Conservation (phyloP, 2,797 vertebrate genomes). For the Pelobates cultripes region DNA sequence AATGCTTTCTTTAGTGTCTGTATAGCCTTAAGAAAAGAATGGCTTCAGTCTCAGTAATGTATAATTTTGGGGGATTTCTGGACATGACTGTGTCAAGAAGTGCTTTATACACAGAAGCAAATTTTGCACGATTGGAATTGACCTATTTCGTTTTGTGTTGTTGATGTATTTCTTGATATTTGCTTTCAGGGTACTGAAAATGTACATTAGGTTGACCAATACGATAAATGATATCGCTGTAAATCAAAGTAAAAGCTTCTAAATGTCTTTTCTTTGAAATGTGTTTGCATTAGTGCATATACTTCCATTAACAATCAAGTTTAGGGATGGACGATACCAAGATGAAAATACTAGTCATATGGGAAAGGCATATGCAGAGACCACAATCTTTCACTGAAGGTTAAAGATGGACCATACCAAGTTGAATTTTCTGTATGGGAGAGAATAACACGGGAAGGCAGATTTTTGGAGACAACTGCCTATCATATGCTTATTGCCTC, state of each 20-base stretch:
- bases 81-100: slow-evolving; percentile 84
- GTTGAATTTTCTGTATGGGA: too few species aligned
- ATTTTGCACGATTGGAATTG: slow-evolving; percentile 91
- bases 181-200: slow-evolving; percentile 82
- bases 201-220: slow-evolving; percentile 68
- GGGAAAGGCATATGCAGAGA: too few species aligned
- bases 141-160: slow-evolving; percentile 71
- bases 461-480: too few species aligned
- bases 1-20: slow-evolving; percentile 90
- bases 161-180: slow-evolving; percentile 77
- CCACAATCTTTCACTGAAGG: too few species aligned
- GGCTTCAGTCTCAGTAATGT: slow-evolving; percentile 84
- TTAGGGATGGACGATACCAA: background rate
- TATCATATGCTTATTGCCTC: too few species aligned
- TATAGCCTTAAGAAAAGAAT: slow-evolving; percentile 88
- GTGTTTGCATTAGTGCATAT: slow-evolving; percentile 1
- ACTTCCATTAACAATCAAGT: background rate
- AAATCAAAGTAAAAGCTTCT: slow-evolving; percentile 63
- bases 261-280: slow-evolving; percentile 70
- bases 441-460: too few species aligned
- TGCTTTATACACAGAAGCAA: slow-evolving; percentile 89
- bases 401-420: too few species aligned
- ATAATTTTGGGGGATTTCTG: slow-evolving; percentile 74
- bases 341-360: too few species aligned
- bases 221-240: slow-evolving; percentile 65